Percentiles rank a stretch among this genome's conserved stretches.
Conservation (phyloP, 2,113 vertebrate genomes). For the Rhea americana region DNA sequence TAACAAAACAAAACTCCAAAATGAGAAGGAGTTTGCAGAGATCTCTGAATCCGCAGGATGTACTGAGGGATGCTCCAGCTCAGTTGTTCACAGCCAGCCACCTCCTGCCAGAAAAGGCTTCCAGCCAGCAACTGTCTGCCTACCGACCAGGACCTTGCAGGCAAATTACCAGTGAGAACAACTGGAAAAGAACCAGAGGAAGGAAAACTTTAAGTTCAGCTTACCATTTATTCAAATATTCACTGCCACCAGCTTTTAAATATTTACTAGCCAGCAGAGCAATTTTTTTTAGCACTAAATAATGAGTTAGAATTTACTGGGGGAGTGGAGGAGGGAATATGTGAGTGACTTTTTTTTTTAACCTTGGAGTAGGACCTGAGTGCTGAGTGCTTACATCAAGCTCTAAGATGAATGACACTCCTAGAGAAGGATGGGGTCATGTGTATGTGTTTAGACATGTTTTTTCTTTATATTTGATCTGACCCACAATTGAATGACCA, state of each 20-base stretch:
- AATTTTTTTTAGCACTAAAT: slow-evolving; percentile 52
- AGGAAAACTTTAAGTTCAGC: slow-evolving; percentile 22
- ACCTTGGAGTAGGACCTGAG: neutral
- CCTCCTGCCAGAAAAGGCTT: slow-evolving; percentile 22
- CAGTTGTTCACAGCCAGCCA: neutral
- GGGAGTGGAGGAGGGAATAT: neutral
- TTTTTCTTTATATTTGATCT: slow-evolving; percentile 56
- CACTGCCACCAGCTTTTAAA: slow-evolving; percentile 53
- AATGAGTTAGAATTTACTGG: slow-evolving; percentile 48
- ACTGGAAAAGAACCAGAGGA: slow-evolving; percentile 32
- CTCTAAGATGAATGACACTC: slow-evolving; percentile 35
- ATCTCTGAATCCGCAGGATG: neutral
- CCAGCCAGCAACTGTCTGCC: slow-evolving; percentile 6
- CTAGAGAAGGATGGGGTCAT: neutral
- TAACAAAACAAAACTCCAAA: slow-evolving; percentile 5
- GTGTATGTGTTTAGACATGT: slow-evolving; percentile 25
- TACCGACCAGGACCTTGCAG: slow-evolving; percentile 29
- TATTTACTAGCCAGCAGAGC: slow-evolving; percentile 58
- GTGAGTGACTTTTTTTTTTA: neutral
- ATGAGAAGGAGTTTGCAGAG: neutral
- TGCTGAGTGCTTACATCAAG: neutral
- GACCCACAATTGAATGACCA: slow-evolving; percentile 41
- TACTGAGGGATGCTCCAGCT: slow-evolving; percentile 6
- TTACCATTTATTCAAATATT: slow-evolving; percentile 63
- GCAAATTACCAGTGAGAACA: slow-evolving; percentile 32